Base-by-base conservation (phyloP, 2,113 vertebrate genomes). In the Bubo blakistoni region DNA sequence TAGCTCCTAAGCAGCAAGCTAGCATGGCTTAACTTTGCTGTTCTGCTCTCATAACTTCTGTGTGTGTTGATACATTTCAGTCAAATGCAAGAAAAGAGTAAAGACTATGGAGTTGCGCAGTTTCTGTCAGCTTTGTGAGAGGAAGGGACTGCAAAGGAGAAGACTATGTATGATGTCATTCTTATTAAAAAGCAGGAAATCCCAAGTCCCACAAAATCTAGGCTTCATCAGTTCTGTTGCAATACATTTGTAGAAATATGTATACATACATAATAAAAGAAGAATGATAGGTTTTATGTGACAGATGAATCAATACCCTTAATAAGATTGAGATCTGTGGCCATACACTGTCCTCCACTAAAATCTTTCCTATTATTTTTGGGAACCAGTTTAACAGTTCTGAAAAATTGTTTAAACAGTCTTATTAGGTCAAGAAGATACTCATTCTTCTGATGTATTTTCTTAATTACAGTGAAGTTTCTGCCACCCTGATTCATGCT, bases 21-120 rank as follows among this genome's bases (percentile, higher is more conserved):
- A 58, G 16, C 7, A 4, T 0, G 0, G 9, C 19, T 5, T 15
- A 78, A 40, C 3, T 62, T 46, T 57, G 15, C 22, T 71, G 11
- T 70, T 80, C n/a, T 58, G 13, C 16, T 29, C 54, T 59, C 25
- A 4, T 25, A 46, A 58, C 6, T 90, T 81, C 32, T 61, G 15
- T 66, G 24, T 0, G 1, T 25, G 13, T 32, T 47, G 52, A 47
- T 6, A 24, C 1, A n/a, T 44, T 90, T 92, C 24, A 44, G 11
- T 32, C n/a, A 78, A 58, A 67, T 10, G 8, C 46, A 47, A 67
- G 19, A 55, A 42, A 74, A 71, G 1, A 7, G 19, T 34, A 32
- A 90, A 79, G 58, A 25, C 15, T 11, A 17, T 11, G 7, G 36
- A 40, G 2, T 5, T 40, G 8, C n/a, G 22, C 9, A n/a, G n/a